phyloP scores from a whole-genome alignment of 2,888 invertebrate species.

The Mimas tiliae region DNA sequence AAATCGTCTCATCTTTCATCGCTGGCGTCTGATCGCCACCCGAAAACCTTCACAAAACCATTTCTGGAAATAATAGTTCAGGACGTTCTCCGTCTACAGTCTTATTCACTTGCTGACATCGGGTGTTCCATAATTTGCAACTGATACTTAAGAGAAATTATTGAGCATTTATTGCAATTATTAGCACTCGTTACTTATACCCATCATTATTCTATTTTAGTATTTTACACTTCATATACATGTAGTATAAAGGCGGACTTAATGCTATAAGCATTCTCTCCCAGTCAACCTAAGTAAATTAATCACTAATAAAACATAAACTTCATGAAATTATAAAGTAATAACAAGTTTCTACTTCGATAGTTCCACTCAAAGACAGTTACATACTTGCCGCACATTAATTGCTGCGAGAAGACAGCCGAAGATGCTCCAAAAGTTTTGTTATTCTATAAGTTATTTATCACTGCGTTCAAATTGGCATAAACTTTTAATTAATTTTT shows the following conservation, averaged over 20 bases:
- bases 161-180: too few species aligned
- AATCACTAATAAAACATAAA: not conserved
- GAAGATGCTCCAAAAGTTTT: conserved; percentile 29
- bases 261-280: too few species aligned
- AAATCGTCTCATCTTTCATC: not conserved
- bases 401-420: conserved; percentile 26
- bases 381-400: conserved; percentile 25
- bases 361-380: conserved; percentile 23
- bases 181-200: too few species aligned
- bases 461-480: conserved; percentile 29
- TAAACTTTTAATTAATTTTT: conserved; percentile 34
- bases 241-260: too few species aligned
- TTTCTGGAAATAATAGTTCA: too few species aligned
- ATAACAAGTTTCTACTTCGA: conserved; percentile 7
- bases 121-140: too few species aligned
- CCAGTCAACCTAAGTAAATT: too few species aligned
- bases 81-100: too few species aligned
- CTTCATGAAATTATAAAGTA: not conserved
- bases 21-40: not conserved
- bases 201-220: too few species aligned
- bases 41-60: not conserved
- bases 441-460: conserved; percentile 31
- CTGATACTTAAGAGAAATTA: too few species aligned
- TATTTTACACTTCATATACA: too few species aligned
- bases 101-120: too few species aligned